Percentiles rank a stretch among this genome's conserved stretches.
These are phyloP conservation scores for Galemys pyrenaicus DNA, from an alignment of 2,113 vertebrate species.

Conservation along the genomic window DNA sequence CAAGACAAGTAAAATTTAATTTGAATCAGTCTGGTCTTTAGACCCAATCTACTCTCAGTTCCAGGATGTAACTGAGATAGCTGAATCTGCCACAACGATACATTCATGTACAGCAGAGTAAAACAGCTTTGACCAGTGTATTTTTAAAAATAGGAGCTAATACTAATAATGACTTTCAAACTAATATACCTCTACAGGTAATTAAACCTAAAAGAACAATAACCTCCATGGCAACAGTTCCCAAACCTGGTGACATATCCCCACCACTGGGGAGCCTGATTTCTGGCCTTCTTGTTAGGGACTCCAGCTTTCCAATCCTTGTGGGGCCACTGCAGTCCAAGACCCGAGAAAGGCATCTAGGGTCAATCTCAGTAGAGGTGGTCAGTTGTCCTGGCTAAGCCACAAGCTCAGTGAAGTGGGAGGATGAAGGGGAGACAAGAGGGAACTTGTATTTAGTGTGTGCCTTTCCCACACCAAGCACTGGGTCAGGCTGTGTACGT, in stretches of 20 bases:
- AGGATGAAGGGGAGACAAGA: too few relatives aligned
- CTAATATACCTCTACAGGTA: background rate
- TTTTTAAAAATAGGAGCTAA: background rate
- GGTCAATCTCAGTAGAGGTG: background rate
- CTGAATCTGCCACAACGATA: background rate
- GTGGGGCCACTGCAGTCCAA: background rate
- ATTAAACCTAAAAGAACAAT: background rate
- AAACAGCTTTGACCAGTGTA: background rate
- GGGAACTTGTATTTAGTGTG: too few relatives aligned
- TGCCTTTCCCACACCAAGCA: accelerated
- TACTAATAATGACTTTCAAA: background rate
- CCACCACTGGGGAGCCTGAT: background rate
- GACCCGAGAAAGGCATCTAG: background rate
- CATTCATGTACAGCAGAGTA: background rate
- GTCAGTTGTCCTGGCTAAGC: background rate
- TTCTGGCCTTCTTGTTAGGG: background rate
- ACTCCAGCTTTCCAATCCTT: background rate
- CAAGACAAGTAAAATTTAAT: background rate
- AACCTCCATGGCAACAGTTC: background rate
- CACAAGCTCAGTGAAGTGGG: background rate
- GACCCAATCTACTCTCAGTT: background rate
- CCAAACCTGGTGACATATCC: background rate
- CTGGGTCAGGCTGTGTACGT: accelerated
- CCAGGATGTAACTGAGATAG: background rate
- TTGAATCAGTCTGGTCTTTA: background rate